A percentile compares a stretch with the other conserved stretches of the same genome.
These are phyloP conservation scores for Ectropis crepuscularia DNA, from an alignment of 2,888 invertebrate genomes.

Conservation along the genomic window DNA sequence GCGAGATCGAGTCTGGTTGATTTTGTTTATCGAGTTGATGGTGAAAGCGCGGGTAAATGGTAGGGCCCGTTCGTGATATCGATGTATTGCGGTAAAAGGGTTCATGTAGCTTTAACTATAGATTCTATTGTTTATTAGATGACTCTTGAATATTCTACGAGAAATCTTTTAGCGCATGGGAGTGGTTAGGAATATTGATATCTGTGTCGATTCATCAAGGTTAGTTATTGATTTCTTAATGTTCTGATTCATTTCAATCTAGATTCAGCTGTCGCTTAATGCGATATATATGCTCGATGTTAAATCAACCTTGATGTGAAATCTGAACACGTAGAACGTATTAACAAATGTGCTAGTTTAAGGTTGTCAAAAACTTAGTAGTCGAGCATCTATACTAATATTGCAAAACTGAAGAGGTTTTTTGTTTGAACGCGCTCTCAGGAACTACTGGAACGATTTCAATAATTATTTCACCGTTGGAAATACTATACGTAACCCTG, in stretches of 20 bases:
- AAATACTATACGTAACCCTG: too few species aligned
- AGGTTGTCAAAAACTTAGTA: too few species aligned
- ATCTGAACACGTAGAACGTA: too few species aligned
- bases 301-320: not conserved
- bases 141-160: conserved; percentile 23
- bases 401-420: too few species aligned
- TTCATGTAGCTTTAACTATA: conserved; percentile 24
- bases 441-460: too few species aligned
- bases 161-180: conserved; percentile 13
- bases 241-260: conserved; percentile 20
- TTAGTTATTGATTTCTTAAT: conserved; percentile 28
- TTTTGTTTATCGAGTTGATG: conserved; percentile 51
- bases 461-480: too few species aligned
- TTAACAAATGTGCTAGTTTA: too few species aligned
- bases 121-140: conserved; percentile 31
- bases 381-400: too few species aligned
- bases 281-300: not conserved
- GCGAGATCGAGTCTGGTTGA: conserved; percentile 54
- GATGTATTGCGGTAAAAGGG: conserved; percentile 27
- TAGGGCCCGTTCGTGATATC: conserved; percentile 34
- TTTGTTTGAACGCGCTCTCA: too few species aligned
- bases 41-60: conserved; percentile 51
- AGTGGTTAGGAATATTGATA: conserved; percentile 13
- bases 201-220: conserved; percentile 17
- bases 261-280: conserved; percentile 11